Conservation (phyloP, 2,888 invertebrate species). For the Camptogramma bilineatum region DNA sequence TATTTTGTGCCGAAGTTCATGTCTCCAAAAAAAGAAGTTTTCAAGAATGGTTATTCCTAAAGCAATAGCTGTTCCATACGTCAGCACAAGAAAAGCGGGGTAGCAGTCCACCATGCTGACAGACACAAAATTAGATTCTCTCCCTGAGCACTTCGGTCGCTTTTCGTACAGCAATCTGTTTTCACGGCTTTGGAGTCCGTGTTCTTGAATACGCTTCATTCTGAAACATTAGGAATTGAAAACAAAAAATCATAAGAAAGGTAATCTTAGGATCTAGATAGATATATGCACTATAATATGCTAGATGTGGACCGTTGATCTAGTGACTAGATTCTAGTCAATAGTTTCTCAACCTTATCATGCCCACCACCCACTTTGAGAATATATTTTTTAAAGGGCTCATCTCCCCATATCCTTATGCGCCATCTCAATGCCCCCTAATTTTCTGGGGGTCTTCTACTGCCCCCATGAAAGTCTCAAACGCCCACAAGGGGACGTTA, state of each 20-base stretch:
- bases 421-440: no score
- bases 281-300: no score
- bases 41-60: slow-evolving; percentile 59
- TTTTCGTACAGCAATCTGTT: slow-evolving; percentile 86
- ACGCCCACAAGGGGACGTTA: no score
- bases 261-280: no score
- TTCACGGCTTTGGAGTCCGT: slow-evolving; percentile 86
- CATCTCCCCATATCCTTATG: no score
- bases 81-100: slow-evolving; percentile 70
- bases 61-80: slow-evolving; percentile 66
- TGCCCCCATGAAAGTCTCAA: no score
- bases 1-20: slow-evolving; percentile 46
- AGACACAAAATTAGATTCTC: slow-evolving; percentile 86
- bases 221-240: slow-evolving; percentile 48
- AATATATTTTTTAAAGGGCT: no score
- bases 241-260: background rate
- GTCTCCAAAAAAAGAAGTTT: slow-evolving; percentile 53
- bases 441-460: no score
- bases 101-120: slow-evolving; percentile 88
- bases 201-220: slow-evolving; percentile 76
- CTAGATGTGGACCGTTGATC: no score
- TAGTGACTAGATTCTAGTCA: no score
- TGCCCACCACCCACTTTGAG: no score
- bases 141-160: slow-evolving; percentile 87
- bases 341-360: no score